Evolutionary conservation across 1,140 invertebrate genomes (phyloP), one percentile per base, ranked within the genome.

Genomic region (Magallana angulata): DNA sequence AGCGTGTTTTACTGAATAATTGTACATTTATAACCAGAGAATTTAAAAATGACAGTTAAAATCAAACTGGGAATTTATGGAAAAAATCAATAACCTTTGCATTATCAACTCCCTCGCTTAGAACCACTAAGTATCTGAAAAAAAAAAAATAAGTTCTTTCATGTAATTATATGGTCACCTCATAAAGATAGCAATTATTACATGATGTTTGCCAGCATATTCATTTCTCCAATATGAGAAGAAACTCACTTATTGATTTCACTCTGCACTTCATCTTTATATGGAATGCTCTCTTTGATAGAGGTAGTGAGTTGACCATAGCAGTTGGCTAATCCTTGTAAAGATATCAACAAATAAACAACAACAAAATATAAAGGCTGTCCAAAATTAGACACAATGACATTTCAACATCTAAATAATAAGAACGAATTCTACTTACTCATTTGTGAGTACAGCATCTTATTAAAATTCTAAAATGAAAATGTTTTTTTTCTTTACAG

Each of bases 251-350:
- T 86, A 57, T 88, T 85, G 14, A 86, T 60, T 64, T 88, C 71
- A 56, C 60, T 83, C 4, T 80, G 56, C 11, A 48, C 36, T 5
- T 82, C 59, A 64, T 88, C 87, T 48, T 82, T 88, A 60, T 82
- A 68, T 11, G 84, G 71, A 59, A 80, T 56, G 11, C 30, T 71
- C 7, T 64, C 85, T 30, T 90, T 93, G 18, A 94, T 85, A 16
- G 92, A 88, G 30, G 93, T 94, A 18, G 92, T 84, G 36, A 94
- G 81, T 85, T 94, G 93, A 24, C 85, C 89, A 82, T 92, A 86
- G 24, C 87, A 90, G 80, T 83, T 89, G 30, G 89, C 91, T 81
- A 94, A 64, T 84, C 91, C 93, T 94, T 57, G 48, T 64, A 82
- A 18, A 82, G 36, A n/a, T 82, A 57, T 9, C 24, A 36, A 11